These are phyloP conservation scores for Drosophila sechellia DNA, from an alignment of 1,140 invertebrate genomes.

Conservation along the genomic window DNA sequence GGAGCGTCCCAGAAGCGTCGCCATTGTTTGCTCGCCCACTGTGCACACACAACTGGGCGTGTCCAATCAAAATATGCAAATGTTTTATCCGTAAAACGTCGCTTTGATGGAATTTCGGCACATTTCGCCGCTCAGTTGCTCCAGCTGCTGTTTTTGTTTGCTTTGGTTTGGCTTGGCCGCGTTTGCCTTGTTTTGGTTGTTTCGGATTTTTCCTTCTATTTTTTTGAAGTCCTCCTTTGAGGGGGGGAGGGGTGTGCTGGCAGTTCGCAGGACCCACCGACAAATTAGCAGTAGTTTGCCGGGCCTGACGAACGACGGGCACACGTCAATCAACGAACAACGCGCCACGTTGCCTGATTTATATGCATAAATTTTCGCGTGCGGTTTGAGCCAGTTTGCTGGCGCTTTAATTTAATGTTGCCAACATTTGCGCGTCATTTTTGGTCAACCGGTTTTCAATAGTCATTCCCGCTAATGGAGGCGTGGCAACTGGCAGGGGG, in stretches of 20 bases:
- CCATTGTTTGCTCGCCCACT: constrained; percentile 76
- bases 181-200: constrained; percentile 64
- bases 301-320: constrained; percentile 31
- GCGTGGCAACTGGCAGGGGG: constrained; percentile 28
- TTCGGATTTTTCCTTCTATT: constrained; percentile 19
- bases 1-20: constrained; percentile 32
- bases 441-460: constrained; percentile 69
- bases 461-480: constrained; percentile 66
- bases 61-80: constrained; percentile 82
- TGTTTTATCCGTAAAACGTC: constrained; percentile 80
- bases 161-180: constrained; percentile 64
- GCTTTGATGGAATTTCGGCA: constrained; percentile 80
- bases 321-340: constrained; percentile 65
- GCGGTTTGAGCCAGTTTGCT: constrained; percentile 64
- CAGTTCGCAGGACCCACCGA: constrained; percentile 4
- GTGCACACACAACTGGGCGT: constrained; percentile 68
- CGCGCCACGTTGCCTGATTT: constrained; percentile 60
- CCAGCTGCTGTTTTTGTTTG: constrained; percentile 58
- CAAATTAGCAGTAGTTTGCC: constrained; percentile 77
- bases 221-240: neutral
- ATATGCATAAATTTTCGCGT: constrained; percentile 79
- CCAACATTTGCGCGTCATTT: constrained; percentile 80
- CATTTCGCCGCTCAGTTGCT: constrained; percentile 53
- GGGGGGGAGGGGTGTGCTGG: neutral
- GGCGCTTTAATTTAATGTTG: constrained; percentile 77